Evolutionary conservation across 2,888 invertebrate genomes (phyloP).

Genomic region (Lasioglossum figueresi): DNA sequence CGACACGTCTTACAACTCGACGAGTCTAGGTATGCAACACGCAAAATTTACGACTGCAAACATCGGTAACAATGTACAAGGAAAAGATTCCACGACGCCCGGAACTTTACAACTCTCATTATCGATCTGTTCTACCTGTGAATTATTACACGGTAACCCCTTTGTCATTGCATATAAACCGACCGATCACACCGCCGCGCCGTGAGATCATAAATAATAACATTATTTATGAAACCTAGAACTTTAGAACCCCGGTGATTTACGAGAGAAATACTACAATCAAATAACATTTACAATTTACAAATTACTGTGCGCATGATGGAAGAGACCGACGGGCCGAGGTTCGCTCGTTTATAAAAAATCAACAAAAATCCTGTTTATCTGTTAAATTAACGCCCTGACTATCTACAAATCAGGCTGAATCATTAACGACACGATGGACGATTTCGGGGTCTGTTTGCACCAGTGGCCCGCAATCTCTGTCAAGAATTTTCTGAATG

Average conservation of each 20-base stretch:
- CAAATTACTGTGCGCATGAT: neutral
- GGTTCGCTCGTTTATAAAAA: neutral
- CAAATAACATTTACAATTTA: neutral
- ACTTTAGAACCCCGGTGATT: neutral
- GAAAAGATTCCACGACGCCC: conserved; percentile 19
- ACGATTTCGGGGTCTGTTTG: neutral
- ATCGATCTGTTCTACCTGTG: neutral
- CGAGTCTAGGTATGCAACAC: conserved; percentile 44
- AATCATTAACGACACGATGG: neutral
- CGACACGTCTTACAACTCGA: conserved; percentile 54
- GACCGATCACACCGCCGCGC: neutral
- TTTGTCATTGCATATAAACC: neutral
- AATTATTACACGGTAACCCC: neutral
- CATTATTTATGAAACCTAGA: neutral
- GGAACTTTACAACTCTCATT: conserved; percentile 13
- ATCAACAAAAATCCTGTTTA: neutral
- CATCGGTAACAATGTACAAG: conserved; percentile 37
- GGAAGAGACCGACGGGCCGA: neutral
- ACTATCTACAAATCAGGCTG: neutral
- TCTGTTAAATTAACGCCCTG: neutral
- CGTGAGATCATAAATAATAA: neutral
- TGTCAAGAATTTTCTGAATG: neutral
- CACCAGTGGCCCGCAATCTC: neutral
- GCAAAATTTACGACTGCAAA: conserved; percentile 67
- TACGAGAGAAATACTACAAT: neutral